Evolutionary conservation across 1,140 invertebrate species (phyloP).

Genomic region (Drosophila repletoides): DNA sequence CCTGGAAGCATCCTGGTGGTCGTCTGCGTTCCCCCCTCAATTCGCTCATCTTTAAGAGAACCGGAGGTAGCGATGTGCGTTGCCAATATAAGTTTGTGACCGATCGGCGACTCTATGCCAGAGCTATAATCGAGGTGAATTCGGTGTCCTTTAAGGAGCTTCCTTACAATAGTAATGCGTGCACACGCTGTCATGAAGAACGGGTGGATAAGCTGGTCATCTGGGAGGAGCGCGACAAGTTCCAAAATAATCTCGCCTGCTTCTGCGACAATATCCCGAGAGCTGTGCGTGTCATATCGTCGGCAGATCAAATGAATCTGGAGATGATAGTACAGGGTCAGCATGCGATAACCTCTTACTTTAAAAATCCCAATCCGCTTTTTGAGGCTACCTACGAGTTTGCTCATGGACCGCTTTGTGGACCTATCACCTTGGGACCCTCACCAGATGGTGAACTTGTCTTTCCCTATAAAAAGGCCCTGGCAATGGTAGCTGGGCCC

Average conservation of each 20-base stretch:
- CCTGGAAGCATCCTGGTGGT: conserved; percentile 89
- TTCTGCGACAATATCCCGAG: conserved; percentile 86
- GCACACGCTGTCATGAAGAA: conserved; percentile 92
- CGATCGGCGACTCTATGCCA: conserved; percentile 89
- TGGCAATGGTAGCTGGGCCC: conserved; percentile 84
- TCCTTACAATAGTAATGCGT: conserved; percentile 90
- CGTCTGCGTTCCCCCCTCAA: conserved; percentile 91
- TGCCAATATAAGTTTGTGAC: conserved; percentile 93
- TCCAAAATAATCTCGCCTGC: conserved; percentile 84
- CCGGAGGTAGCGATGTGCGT: conserved; percentile 86
- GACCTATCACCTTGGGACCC: conserved; percentile 89
- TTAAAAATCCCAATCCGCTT: conserved; percentile 91
- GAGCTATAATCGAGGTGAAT: conserved; percentile 87
- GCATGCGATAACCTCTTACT: conserved; percentile 92
- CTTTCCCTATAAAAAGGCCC: conserved; percentile 92
- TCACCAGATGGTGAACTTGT: conserved; percentile 91
- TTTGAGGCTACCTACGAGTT: conserved; percentile 94
- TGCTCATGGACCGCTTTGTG: conserved; percentile 93
- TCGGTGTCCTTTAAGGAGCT: conserved; percentile 85
- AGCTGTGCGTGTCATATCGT: conserved; percentile 87
- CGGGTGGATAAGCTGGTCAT: conserved; percentile 91
- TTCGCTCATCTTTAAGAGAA: conserved; percentile 91
- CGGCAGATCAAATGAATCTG: conserved; percentile 89
- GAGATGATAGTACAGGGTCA: conserved; percentile 91
- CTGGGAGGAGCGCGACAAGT: conserved; percentile 86